Conservation (phyloP, 2,888 invertebrate genomes). For the Cantharis rustica region DNA sequence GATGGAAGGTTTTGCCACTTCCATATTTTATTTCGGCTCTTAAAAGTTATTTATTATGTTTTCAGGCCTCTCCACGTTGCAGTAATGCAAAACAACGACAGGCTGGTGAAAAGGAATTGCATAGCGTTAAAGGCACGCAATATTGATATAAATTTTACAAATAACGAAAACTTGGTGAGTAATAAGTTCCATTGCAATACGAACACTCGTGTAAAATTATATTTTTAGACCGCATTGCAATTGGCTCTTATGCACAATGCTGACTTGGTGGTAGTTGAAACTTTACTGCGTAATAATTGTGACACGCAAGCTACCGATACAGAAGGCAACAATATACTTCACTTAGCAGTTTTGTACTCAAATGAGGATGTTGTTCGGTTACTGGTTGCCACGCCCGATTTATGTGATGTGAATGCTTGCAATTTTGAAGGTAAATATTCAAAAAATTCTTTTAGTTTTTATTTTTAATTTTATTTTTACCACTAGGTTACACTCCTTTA, state of each 20-base stretch:
- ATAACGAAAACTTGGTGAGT: constrained; percentile 19
- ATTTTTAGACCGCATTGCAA: constrained; percentile 58
- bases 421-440: constrained; percentile 12
- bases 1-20: no score
- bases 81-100: constrained; percentile 20
- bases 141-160: constrained; percentile 14
- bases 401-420: not conserved
- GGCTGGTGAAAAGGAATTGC: constrained; percentile 16
- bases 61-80: constrained; percentile 28
- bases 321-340: constrained; percentile 55
- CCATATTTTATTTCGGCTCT: not conserved
- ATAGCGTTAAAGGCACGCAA: constrained; percentile 12
- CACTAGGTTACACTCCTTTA: constrained; percentile 58
- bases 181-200: not conserved
- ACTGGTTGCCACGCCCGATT: not conserved
- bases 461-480: not conserved
- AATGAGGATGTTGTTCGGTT: constrained; percentile 23
- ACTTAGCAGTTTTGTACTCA: constrained; percentile 55
- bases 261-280: constrained; percentile 41
- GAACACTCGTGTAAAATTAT: not conserved
- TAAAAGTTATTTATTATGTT: not conserved
- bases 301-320: constrained; percentile 51
- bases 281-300: constrained; percentile 55
- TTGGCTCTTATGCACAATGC: constrained; percentile 53
- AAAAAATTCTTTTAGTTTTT: not conserved